Base-by-base conservation (phyloP, 1,140 invertebrate species). In the Sipha flava region DNA sequence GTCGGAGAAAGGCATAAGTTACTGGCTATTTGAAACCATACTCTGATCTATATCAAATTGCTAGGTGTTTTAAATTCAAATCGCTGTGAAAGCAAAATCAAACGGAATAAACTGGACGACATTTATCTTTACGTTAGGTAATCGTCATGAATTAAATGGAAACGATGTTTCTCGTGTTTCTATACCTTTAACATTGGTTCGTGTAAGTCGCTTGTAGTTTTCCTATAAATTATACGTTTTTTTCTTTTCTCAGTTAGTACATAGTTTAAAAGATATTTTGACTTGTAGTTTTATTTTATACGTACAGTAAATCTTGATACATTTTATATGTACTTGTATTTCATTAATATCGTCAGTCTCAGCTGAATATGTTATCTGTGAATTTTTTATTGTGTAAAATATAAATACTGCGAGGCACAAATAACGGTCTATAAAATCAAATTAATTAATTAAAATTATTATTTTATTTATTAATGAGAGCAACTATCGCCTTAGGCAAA, bases 1-100 rank as follows among this genome's bases (percentile, higher is more conserved):
- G 66, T 26, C 40, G 66, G 66, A 70, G 66, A 70, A 70, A 70
- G 66, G 66, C 40, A 47, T 70, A 70, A 70, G 66, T 70, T 70
- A 70, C 66, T 14, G 23, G 18, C 66, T 23, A 16, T 70, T 70
- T 70, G 3, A 47, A 47, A 70, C 66, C 47, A 6, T 18, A 18
- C 6, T 47, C 40, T 47, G 66, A 70, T 70, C 66, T 70, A 47
- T 70, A 70, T 70, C 66, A 18, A 70, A 70, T 70, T 45, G 23
- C 66, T 21, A 29, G 40, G 23, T 70, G 4, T 70, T 70, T 66
- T 70, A 9, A 43, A 70, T 47, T 26, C 66, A 29, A 70, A 70
- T 29, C 43, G 40, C 40, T 43, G 66, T 45, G 66, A 70, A 70
- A 70, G 66, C 66, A 29, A 45, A 70, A 70, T 70, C 40, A 29